phyloP scores from a whole-genome alignment of 1,140 invertebrate genomes.

The Phymastichus coffea region DNA sequence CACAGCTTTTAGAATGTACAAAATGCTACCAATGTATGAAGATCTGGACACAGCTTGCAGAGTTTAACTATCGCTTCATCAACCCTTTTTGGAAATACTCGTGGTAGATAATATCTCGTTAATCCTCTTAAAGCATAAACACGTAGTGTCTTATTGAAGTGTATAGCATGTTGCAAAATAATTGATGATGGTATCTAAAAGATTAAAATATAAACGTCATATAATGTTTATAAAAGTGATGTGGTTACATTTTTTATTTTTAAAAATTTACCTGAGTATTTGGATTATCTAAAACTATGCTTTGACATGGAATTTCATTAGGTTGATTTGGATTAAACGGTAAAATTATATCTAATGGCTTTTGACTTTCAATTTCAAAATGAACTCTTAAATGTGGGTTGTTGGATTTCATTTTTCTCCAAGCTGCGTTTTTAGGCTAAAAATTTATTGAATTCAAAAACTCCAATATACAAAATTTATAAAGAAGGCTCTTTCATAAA shows the following conservation, averaged over 20 bases:
- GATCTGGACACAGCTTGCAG: slow-evolving; percentile 59
- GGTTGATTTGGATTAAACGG: slow-evolving; percentile 55
- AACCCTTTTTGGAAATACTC: slow-evolving; percentile 60
- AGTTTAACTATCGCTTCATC: slow-evolving; percentile 61
- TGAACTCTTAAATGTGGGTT: slow-evolving; percentile 62
- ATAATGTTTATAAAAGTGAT: slow-evolving; percentile 14
- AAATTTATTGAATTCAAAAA: background rate
- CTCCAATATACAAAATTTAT: background rate
- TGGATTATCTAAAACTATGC: slow-evolving; percentile 68
- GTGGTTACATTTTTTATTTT: slow-evolving; percentile 5
- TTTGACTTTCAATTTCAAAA: slow-evolving; percentile 60
- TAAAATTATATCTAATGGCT: slow-evolving; percentile 55
- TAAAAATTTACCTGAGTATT: slow-evolving; percentile 58
- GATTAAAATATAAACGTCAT: background rate
- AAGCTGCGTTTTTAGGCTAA: slow-evolving; percentile 50
- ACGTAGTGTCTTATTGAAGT: slow-evolving; percentile 47
- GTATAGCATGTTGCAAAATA: slow-evolving; percentile 40
- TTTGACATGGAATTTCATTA: slow-evolving; percentile 65
- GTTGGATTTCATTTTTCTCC: slow-evolving; percentile 58
- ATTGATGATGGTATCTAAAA: slow-evolving; percentile 38
- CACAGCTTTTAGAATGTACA: slow-evolving; percentile 22
- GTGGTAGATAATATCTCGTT: slow-evolving; percentile 57
- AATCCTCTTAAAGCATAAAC: slow-evolving; percentile 61
- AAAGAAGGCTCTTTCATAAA: background rate
- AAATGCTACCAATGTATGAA: slow-evolving; percentile 61